phyloP scores from a whole-genome alignment of 2,888 invertebrate species.

The Netelia inedita region DNA sequence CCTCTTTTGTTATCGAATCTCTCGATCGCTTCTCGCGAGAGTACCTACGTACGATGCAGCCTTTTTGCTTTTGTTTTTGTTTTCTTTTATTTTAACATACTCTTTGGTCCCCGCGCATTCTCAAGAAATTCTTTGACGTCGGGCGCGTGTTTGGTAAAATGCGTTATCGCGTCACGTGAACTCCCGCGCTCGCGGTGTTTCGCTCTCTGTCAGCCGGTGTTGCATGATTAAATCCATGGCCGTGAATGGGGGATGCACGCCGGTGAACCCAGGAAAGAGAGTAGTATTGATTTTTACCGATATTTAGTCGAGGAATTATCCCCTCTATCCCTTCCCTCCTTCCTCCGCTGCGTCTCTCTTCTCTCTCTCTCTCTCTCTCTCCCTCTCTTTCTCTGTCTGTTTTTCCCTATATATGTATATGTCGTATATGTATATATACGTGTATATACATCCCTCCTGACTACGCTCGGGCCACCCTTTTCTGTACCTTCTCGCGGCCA shows the following conservation, averaged over 20 bases:
- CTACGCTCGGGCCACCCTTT: constrained; percentile 64
- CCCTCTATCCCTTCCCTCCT: constrained; percentile 75
- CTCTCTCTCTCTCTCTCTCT: constrained; percentile 36
- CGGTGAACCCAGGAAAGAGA: constrained; percentile 80
- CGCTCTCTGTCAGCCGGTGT: constrained; percentile 9
- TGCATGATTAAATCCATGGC: constrained; percentile 77
- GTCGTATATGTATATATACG: neutral
- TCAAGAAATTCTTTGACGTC: neutral
- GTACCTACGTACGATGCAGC: too few relatives aligned
- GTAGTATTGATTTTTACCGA: constrained; percentile 84
- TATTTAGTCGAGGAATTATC: constrained; percentile 84
- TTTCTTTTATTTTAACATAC: neutral
- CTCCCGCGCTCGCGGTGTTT: constrained; percentile 25
- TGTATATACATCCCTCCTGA: constrained; percentile 56
- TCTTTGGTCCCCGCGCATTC: neutral
- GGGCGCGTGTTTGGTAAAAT: neutral
- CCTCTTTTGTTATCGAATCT: constrained; percentile 22
- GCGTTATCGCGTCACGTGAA: neutral
- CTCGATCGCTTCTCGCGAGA: neutral
- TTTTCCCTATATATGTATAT: constrained; percentile 45
- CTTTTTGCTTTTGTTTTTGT: neutral
- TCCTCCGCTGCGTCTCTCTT: constrained; percentile 66
- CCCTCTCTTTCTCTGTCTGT: constrained; percentile 46
- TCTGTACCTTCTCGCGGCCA: constrained; percentile 59
- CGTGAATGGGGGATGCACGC: constrained; percentile 56